Evolutionary conservation across 2,797 vertebrate genomes (phyloP).

Genomic region (Pseudomugil gertrudae): DNA sequence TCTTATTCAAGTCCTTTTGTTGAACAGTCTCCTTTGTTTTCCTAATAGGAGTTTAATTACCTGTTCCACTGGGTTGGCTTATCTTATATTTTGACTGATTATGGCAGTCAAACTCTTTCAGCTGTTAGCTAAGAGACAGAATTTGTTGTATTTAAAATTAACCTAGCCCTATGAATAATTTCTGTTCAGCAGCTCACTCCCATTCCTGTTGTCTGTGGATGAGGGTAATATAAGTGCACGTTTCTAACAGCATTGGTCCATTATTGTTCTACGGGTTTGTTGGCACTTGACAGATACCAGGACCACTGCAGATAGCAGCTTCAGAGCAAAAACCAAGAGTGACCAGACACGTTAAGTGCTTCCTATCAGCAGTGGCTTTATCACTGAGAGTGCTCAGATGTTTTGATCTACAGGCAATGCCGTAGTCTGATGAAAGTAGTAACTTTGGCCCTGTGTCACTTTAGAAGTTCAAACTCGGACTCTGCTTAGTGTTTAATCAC

Average conservation of each 20-base stretch:
- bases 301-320: constrained; percentile 61
- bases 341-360: constrained; percentile 75
- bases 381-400: constrained; percentile 52
- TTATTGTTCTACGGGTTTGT: constrained; percentile 46
- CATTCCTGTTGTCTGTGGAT: constrained; percentile 10
- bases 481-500: constrained; percentile 6
- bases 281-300: constrained; percentile 76
- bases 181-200: neutral
- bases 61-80: neutral
- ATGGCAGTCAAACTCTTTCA: neutral
- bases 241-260: constrained; percentile 18
- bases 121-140: neutral
- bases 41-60: neutral
- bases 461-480: constrained; percentile 15
- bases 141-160: neutral
- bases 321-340: constrained; percentile 69
- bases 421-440: constrained; percentile 35
- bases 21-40: neutral
- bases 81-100: neutral
- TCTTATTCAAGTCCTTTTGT: neutral
- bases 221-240: constrained; percentile 24
- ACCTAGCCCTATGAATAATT: neutral
- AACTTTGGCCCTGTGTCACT: constrained; percentile 16
- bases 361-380: constrained; percentile 75
- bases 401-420: constrained; percentile 68